Base-by-base conservation (phyloP, 2,113 vertebrate genomes). In the Tor tambroides region DNA sequence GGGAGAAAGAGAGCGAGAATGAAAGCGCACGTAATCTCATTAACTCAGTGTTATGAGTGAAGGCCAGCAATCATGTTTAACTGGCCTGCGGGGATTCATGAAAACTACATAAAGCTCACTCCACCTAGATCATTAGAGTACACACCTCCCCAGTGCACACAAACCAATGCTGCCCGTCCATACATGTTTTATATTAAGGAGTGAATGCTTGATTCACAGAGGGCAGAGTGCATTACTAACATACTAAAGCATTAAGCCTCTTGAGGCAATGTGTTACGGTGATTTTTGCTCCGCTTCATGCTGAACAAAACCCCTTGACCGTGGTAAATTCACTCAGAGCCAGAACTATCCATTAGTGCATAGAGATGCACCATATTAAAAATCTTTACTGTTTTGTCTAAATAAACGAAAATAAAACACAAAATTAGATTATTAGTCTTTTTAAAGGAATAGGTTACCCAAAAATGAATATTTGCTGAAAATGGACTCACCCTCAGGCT, bases 21-120 rank as follows among this genome's bases (percentile, higher is more conserved):
- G 49, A 74, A 84, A 84, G 21, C 3, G 21, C 82, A 84, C 74
- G 26, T 84, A 84, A 84, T 84, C 82, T 84, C 82, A 84, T 84
- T 84, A 84, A 54, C 46, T 51, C 49, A 54, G 30, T 59, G 32
- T 84, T 84, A 74, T 59, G 32, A 84, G 67, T 74, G 46, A 84
- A 56, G 46, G 69, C 82, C 82, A 59, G 67, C 43, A 72, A 84
- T 72, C 65, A 69, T 72, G 65, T 56, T 23, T 38, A 74, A 74
- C 46, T 59, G 69, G 82, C 49, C 46, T 84, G 21, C 49, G 23
- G 67, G 82, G 49, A 74, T 6, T 74, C n/a, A 84, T 84, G 12
- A 84, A 84, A 74, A 35, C 69, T 41, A 35, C 17, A 74, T 54
- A 71, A 84, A 83, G n/a, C 61, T 46, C 63, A 67, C 38, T 69